Conservation (phyloP, 2,888 invertebrate species). For the Megaustenia siamemsis region DNA sequence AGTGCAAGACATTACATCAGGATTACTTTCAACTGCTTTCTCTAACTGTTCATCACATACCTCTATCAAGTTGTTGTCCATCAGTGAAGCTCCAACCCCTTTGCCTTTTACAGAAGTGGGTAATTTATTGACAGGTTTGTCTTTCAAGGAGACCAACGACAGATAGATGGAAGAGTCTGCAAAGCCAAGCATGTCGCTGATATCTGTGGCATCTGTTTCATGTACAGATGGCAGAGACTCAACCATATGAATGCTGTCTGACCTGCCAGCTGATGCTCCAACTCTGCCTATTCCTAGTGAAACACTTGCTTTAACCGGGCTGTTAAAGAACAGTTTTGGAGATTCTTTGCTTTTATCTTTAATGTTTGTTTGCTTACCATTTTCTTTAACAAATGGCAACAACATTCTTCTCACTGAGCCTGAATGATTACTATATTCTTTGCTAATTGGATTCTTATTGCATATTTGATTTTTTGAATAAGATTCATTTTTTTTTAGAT, state of each 20-base stretch:
- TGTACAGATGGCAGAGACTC: constrained; percentile 29
- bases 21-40: neutral
- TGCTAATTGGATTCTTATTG: no score
- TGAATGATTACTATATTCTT: no score
- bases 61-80: neutral
- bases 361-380: no score
- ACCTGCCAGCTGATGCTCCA: neutral
- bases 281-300: neutral
- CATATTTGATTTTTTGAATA: no score
- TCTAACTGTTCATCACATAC: neutral
- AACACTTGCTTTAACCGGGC: no score
- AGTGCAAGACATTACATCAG: neutral
- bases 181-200: neutral
- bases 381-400: no score
- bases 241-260: constrained; percentile 41
- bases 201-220: neutral
- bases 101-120: neutral
- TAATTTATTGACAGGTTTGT: neutral
- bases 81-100: neutral
- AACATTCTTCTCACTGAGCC: no score
- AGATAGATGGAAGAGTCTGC: neutral
- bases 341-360: no score
- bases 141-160: neutral
- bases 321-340: no score
- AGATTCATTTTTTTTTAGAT: no score